Evolutionary conservation across 2,113 vertebrate genomes (phyloP).

Genomic region (Vulpes ferrilata): DNA sequence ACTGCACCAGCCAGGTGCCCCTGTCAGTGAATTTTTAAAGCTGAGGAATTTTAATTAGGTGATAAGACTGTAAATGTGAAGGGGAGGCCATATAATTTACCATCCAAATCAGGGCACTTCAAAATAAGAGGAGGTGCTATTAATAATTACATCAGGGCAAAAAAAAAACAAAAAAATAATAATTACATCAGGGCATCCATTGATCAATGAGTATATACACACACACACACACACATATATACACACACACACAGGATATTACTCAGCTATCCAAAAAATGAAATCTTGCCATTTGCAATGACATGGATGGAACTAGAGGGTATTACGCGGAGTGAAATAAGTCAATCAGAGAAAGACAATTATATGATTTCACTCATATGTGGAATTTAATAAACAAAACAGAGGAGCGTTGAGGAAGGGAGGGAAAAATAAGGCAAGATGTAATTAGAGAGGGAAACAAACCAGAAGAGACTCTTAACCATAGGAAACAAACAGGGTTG

Average conservation of each 20-base stretch:
- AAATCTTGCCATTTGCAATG: neutral
- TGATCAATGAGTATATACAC: neutral
- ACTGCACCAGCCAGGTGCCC: neutral
- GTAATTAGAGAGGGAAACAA: neutral
- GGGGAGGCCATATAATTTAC: neutral
- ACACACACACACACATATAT: too few species aligned
- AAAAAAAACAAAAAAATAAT: too few species aligned
- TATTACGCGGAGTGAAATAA: neutral
- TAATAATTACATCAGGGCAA: neutral
- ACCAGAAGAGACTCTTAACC: neutral
- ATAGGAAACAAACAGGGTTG: neutral
- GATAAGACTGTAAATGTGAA: neutral
- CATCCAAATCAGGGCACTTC: neutral
- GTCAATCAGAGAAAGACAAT: neutral
- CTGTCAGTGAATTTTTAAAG: neutral
- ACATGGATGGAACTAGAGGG: neutral
- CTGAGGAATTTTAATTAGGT: neutral
- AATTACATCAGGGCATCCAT: neutral
- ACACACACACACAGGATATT: neutral
- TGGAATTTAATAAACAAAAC: neutral
- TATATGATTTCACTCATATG: neutral
- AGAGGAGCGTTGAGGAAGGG: neutral
- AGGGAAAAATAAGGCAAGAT: neutral
- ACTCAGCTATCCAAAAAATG: neutral
- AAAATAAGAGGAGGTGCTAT: slow-evolving; percentile 4